Evolutionary conservation across 2,113 vertebrate genomes (phyloP).

Genomic region (Chaetops frenatus): DNA sequence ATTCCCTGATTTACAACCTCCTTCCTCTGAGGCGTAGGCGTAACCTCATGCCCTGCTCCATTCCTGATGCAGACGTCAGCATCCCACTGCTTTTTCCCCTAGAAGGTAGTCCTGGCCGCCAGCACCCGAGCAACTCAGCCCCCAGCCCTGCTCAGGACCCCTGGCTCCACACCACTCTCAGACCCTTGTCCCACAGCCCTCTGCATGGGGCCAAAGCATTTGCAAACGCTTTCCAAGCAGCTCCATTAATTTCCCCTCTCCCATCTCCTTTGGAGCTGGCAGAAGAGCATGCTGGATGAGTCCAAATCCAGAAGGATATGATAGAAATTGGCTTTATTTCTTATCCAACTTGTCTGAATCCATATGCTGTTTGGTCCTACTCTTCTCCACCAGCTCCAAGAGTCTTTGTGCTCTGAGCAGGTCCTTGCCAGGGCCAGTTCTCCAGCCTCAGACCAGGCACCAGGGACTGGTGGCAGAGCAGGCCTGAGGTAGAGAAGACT

Average conservation of each 20-base stretch:
- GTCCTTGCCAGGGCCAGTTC: background rate
- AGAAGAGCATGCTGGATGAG: background rate
- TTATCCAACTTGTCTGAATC: background rate
- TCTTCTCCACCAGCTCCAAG: background rate
- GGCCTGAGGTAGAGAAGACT: background rate
- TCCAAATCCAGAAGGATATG: background rate
- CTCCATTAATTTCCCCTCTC: background rate
- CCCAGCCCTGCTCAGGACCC: background rate
- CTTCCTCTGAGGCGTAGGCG: background rate
- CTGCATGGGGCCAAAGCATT: background rate
- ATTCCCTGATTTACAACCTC: background rate
- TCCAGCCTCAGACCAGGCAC: background rate
- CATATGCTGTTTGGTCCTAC: background rate
- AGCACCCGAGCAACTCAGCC: fast-evolving
- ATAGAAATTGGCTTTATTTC: background rate
- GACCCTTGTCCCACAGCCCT: background rate
- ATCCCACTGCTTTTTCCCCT: background rate
- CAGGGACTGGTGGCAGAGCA: background rate
- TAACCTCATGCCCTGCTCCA: background rate
- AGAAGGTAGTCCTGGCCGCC: background rate
- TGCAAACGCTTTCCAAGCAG: background rate
- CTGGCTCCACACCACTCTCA: fast-evolving
- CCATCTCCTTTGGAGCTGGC: background rate
- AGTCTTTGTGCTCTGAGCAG: background rate
- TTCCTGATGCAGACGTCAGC: background rate